Evolutionary conservation across 2,888 invertebrate species (phyloP).

Genomic region (Caradrina kadenii): DNA sequence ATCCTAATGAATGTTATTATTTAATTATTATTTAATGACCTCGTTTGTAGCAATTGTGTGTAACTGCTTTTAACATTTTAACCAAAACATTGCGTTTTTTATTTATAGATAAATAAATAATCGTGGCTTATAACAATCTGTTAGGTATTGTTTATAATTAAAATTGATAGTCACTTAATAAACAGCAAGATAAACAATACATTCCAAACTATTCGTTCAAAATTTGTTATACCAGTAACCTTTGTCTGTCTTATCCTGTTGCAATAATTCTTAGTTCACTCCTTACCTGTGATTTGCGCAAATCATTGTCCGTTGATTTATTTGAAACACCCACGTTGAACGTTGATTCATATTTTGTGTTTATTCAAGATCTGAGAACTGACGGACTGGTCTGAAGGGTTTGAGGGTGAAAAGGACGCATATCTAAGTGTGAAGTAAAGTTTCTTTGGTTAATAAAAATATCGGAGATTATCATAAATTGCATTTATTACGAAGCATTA

Average conservation of each 20-base stretch:
- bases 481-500: too few relatives aligned
- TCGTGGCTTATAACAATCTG: too few relatives aligned
- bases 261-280: slow-evolving; percentile 30
- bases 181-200: not conserved
- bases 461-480: too few relatives aligned
- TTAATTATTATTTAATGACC: too few relatives aligned
- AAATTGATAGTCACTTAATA: not conserved
- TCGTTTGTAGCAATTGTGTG: too few relatives aligned
- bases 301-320: slow-evolving; percentile 65
- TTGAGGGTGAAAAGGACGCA: not conserved
- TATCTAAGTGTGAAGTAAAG: not conserved
- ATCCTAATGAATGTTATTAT: too few relatives aligned
- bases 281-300: slow-evolving; percentile 66
- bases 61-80: too few relatives aligned
- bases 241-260: slow-evolving; percentile 26
- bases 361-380: slow-evolving; percentile 40
- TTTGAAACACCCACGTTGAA: slow-evolving; percentile 65
- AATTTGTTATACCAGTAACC: not conserved
- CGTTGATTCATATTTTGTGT: slow-evolving; percentile 60
- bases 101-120: too few relatives aligned
- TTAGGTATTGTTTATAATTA: too few relatives aligned
- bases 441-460: not conserved
- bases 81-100: too few relatives aligned
- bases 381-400: slow-evolving; percentile 3
- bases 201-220: not conserved